Evolutionary conservation across 2,797 vertebrate species (phyloP), one percentile per base, ranked within the genome.

Genomic region (Darevskia nairensis): DNA sequence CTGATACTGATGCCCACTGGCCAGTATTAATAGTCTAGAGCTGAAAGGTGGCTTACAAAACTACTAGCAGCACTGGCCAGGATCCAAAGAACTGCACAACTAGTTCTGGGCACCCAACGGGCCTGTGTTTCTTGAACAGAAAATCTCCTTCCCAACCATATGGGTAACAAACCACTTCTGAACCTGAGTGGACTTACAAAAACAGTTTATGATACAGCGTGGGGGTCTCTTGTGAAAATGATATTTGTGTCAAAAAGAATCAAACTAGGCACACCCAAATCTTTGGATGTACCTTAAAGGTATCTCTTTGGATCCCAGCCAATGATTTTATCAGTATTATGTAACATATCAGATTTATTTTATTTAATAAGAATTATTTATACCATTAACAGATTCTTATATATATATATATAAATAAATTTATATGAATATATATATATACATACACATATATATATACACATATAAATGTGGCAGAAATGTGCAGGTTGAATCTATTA

Each of bases 291-390:
- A 76, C 59, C 8, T 75, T 15, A 68, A n/a, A 75, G 41, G 61
- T 32, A 77, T 78, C 35, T 89, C 84, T 86, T 89, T 89, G 88
- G 88, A 89, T 86, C 61, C 87, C 77, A 80, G 83, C 69, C 84
- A 86, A 79, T 86, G 96, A 96, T 97, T 97, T 96, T 97, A 96
- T 97, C 97, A 97, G 96, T 97, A 97, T 97, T 97, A 97, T 97
- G 95, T 97, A 97, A 97, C 96, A 97, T 97, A 97, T 97, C 97
- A 97, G 97, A 97, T 97, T 97, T 97, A 97, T 97, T 97, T 97
- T 97, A 97, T 97, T 97, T 97, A 97, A 97, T 88, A 96, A 97
- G 95, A 97, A 97, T 97, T 97, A 97, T 97, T 97, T 97, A 97
- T 97, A 97, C 96, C 97, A 96, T 97, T 97, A 96, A 97, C 95